Evolutionary conservation across 1,140 invertebrate genomes (phyloP).

Genomic region (Drosophila nebulosa): DNA sequence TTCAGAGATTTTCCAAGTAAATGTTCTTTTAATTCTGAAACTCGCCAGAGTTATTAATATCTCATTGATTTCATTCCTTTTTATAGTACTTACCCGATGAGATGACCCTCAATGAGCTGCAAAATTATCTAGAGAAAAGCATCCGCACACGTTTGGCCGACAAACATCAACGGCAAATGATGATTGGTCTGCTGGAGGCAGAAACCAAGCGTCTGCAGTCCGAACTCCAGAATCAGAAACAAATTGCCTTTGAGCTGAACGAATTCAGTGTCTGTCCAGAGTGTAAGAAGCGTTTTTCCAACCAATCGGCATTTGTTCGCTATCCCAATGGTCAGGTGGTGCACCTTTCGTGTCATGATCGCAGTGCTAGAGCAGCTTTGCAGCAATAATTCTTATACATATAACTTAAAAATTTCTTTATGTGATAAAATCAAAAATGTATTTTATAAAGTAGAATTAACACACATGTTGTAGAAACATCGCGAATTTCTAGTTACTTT

Average conservation of each 20-base stretch:
- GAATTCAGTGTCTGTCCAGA: constrained; percentile 94
- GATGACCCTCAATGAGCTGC: constrained; percentile 87
- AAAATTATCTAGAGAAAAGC: constrained; percentile 89
- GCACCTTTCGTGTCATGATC: constrained; percentile 91
- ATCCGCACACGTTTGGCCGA: constrained; percentile 88
- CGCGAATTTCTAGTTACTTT: background rate
- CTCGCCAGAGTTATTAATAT: background rate
- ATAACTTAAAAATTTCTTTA: background rate
- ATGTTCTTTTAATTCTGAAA: no score
- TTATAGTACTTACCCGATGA: constrained; percentile 86
- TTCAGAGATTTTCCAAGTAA: constrained; percentile 83
- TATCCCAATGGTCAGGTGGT: constrained; percentile 96
- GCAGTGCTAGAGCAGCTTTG: constrained; percentile 20
- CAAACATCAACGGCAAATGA: constrained; percentile 87
- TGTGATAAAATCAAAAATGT: constrained; percentile 30
- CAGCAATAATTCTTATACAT: constrained; percentile 39
- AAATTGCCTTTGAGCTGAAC: constrained; percentile 90
- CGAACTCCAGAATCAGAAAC: constrained; percentile 89
- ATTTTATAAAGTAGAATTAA: background rate
- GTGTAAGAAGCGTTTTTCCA: constrained; percentile 95
- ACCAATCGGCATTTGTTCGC: constrained; percentile 94
- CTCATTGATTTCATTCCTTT: background rate
- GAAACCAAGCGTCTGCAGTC: constrained; percentile 92
- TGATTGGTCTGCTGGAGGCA: constrained; percentile 91
- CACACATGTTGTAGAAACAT: background rate